phyloP scores from a whole-genome alignment of 2,888 invertebrate genomes.

The Cheilosia vulpina region DNA sequence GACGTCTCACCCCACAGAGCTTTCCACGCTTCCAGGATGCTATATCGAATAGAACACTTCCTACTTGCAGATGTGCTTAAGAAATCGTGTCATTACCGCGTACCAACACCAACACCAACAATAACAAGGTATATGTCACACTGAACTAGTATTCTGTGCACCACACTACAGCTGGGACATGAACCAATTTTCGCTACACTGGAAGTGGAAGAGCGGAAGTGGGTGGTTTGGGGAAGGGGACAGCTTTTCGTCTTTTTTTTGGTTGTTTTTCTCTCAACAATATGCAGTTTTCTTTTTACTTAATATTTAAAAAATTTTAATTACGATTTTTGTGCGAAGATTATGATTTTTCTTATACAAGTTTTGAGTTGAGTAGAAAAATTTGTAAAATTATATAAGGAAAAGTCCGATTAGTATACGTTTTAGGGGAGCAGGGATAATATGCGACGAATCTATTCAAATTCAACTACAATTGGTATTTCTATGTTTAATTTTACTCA shows the following conservation, averaged over 20 bases:
- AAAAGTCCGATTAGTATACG: slow-evolving; percentile 47
- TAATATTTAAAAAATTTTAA: slow-evolving; percentile 6
- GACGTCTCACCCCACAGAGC: slow-evolving; percentile 6
- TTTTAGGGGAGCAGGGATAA: slow-evolving; percentile 21
- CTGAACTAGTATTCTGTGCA: slow-evolving; percentile 60
- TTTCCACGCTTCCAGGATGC: slow-evolving; percentile 47
- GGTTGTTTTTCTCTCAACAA: slow-evolving; percentile 52
- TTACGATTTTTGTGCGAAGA: slow-evolving; percentile 60
- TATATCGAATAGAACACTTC: background rate
- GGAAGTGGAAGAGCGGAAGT: slow-evolving; percentile 32
- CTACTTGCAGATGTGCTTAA: slow-evolving; percentile 32
- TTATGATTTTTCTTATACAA: slow-evolving; percentile 28
- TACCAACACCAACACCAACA: slow-evolving; percentile 47
- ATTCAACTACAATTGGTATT: slow-evolving; percentile 28
- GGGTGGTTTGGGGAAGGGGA: slow-evolving; percentile 24
- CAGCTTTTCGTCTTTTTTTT: slow-evolving; percentile 26
- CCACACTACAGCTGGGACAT: slow-evolving; percentile 68
- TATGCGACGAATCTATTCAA: slow-evolving; percentile 29
- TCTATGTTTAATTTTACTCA: slow-evolving; percentile 44
- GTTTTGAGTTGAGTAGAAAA: slow-evolving; percentile 54
- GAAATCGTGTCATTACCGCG: slow-evolving; percentile 73
- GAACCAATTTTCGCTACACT: slow-evolving; percentile 53
- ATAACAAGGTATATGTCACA: slow-evolving; percentile 3
- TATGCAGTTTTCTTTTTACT: slow-evolving; percentile 42
- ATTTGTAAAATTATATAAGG: slow-evolving; percentile 69